phyloP scores from a whole-genome alignment of 2,888 invertebrate genomes.

The Xylota segnis region DNA sequence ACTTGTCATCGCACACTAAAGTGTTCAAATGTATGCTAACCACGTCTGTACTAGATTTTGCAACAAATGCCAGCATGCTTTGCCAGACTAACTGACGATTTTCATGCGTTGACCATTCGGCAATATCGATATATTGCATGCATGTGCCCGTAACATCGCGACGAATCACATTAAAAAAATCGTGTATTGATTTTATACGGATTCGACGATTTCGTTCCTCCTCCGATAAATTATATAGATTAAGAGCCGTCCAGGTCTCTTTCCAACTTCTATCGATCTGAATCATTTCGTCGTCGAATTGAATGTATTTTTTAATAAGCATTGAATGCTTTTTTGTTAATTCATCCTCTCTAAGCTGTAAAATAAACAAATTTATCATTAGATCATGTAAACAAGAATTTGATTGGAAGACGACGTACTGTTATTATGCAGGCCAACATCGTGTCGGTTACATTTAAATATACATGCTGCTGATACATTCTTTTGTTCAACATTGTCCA shows the following conservation, averaged over 20 bases:
- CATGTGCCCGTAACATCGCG: constrained; percentile 82
- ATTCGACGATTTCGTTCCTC: constrained; percentile 82
- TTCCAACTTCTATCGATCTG: constrained; percentile 86
- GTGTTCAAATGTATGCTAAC: constrained; percentile 82
- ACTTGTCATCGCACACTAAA: constrained; percentile 81
- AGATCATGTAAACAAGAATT: background rate
- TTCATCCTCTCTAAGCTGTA: constrained; percentile 82
- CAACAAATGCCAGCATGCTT: constrained; percentile 83
- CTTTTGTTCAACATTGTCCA: constrained; percentile 89
- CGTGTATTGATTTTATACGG: constrained; percentile 82
- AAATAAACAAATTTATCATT: background rate
- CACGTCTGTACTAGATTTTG: constrained; percentile 82
- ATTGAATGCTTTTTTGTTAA: constrained; percentile 82
- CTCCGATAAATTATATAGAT: constrained; percentile 82
- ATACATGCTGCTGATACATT: constrained; percentile 86
- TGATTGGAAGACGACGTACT: constrained; percentile 80
- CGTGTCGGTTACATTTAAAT: constrained; percentile 86
- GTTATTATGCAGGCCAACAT: constrained; percentile 86
- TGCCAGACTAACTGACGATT: constrained; percentile 83
- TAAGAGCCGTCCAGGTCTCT: constrained; percentile 84
- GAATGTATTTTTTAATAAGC: constrained; percentile 85
- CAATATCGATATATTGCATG: constrained; percentile 81
- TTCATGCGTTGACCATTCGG: constrained; percentile 82
- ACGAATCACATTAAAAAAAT: constrained; percentile 82
- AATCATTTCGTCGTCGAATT: constrained; percentile 87